Evolutionary conservation across 2,888 invertebrate genomes (phyloP).

Genomic region (Pollenia angustigena): DNA sequence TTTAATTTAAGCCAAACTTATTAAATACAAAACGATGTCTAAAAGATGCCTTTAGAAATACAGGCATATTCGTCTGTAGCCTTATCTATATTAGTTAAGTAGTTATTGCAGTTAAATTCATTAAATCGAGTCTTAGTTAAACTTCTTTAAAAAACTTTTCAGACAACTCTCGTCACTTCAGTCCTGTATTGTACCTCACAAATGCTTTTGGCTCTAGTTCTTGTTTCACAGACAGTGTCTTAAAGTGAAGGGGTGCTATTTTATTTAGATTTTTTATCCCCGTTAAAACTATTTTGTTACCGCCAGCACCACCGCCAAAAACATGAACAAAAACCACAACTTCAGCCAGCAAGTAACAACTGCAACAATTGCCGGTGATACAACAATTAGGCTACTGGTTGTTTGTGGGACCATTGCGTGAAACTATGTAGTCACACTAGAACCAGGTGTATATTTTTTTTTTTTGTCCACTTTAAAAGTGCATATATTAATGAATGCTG

Average conservation of each 20-base stretch:
- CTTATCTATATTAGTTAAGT: too few species aligned
- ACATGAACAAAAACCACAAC: background rate
- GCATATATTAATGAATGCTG: slow-evolving; percentile 65
- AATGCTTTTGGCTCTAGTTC: slow-evolving; percentile 9
- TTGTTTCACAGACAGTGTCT: slow-evolving; percentile 30
- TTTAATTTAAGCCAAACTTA: too few species aligned
- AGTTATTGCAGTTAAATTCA: too few species aligned
- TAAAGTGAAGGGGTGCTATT: slow-evolving; percentile 58
- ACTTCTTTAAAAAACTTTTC: background rate
- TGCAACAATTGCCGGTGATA: slow-evolving; percentile 37
- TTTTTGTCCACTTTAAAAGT: slow-evolving; percentile 38
- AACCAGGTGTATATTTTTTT: slow-evolving; percentile 50
- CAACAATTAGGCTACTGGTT: slow-evolving; percentile 63
- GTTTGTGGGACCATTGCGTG: slow-evolving; percentile 64
- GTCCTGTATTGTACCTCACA: background rate
- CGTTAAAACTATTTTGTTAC: slow-evolving; percentile 22
- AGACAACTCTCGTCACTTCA: background rate
- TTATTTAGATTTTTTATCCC: background rate
- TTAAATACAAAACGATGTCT: background rate
- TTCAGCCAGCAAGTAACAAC: background rate
- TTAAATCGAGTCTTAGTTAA: background rate
- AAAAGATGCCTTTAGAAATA: background rate
- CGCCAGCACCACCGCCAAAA: slow-evolving; percentile 10
- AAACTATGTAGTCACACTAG: slow-evolving; percentile 64
- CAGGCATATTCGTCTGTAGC: too few species aligned